Percentiles rank a stretch among this genome's conserved stretches.
phyloP scores from a whole-genome alignment of 2,888 invertebrate genomes.

The Volucella inanis region DNA sequence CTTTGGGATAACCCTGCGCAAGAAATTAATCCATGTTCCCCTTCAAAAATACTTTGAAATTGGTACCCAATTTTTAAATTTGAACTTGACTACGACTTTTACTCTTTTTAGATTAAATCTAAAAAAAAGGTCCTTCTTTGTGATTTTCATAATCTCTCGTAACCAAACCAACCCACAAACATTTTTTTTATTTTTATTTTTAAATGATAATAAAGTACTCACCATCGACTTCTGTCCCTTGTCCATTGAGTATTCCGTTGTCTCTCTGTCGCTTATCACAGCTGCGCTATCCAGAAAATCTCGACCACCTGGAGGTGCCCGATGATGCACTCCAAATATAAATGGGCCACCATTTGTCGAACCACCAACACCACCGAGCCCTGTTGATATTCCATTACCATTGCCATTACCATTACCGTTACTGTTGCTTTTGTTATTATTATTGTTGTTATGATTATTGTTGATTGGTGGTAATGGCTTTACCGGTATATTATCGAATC shows the following conservation, averaged over 20 bases:
- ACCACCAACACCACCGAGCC: background rate
- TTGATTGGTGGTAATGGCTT: constrained; percentile 34
- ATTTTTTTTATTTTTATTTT: background rate
- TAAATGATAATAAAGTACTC: constrained; percentile 61
- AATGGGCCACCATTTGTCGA: constrained; percentile 84
- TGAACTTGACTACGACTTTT: no score
- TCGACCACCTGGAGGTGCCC: constrained; percentile 75
- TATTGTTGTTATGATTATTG: constrained; percentile 21
- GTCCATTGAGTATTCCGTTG: constrained; percentile 76
- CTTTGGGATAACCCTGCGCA: no score
- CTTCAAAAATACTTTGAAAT: no score
- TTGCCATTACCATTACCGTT: background rate
- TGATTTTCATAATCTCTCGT: no score
- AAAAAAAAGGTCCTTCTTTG: no score
- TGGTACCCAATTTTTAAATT: no score
- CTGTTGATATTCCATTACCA: constrained; percentile 16
- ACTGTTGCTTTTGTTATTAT: no score
- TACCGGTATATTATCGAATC: constrained; percentile 74
- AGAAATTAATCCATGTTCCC: no score
- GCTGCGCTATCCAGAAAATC: constrained; percentile 77
- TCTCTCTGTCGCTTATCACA: constrained; percentile 78
- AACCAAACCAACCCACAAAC: no score
- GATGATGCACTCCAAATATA: constrained; percentile 85
- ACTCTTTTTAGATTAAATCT: no score
- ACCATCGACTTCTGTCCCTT: constrained; percentile 77